These are phyloP conservation scores for Macrosteles quadrilineatus DNA, from an alignment of 1,140 invertebrate species.

Conservation along the genomic window DNA sequence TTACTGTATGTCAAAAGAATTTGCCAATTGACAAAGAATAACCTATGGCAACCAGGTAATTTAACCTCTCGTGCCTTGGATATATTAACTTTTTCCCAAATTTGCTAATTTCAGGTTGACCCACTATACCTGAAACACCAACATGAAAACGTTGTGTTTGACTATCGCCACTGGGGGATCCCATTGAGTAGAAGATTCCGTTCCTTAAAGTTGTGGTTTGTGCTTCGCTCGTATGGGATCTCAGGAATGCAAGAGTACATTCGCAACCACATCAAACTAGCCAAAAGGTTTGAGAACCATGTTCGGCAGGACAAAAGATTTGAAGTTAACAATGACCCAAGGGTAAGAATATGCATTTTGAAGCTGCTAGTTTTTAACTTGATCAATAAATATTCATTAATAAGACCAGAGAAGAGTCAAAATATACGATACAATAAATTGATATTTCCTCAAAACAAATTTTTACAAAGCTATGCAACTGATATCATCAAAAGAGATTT, in stretches of 20 bases:
- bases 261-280: constrained; percentile 82
- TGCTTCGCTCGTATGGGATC: constrained; percentile 80
- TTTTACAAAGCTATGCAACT: too few relatives aligned
- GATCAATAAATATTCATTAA: too few relatives aligned
- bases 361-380: too few relatives aligned
- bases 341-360: constrained; percentile 50
- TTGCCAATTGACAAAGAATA: too few relatives aligned
- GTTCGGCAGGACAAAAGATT: constrained; percentile 76
- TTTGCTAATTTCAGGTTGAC: constrained; percentile 78
- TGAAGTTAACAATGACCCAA: constrained; percentile 81
- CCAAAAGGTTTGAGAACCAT: constrained; percentile 80
- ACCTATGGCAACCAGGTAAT: too few relatives aligned
- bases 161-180: constrained; percentile 90
- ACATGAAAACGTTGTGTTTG: constrained; percentile 74
- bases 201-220: constrained; percentile 87
- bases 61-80: too few relatives aligned
- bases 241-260: constrained; percentile 81
- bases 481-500: too few relatives aligned
- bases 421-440: too few relatives aligned
- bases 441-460: too few relatives aligned
- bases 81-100: too few relatives aligned
- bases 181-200: constrained; percentile 84
- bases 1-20: too few relatives aligned
- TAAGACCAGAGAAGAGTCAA: too few relatives aligned
- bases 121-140: constrained; percentile 87